phyloP scores from a whole-genome alignment of 1,140 invertebrate genomes.

The Eumaeus atala region DNA sequence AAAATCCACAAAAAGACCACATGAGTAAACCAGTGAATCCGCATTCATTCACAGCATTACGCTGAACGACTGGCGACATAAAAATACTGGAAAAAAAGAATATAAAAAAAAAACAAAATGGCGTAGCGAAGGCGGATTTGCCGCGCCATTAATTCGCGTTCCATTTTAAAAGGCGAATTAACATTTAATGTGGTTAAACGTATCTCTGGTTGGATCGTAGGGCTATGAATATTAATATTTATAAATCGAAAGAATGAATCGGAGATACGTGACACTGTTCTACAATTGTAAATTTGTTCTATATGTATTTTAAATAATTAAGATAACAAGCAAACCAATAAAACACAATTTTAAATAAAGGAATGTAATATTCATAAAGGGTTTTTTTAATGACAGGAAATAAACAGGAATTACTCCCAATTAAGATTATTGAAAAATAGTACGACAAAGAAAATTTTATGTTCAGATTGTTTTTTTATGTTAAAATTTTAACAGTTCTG shows the following conservation, averaged over 20 bases:
- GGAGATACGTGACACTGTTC: not conserved
- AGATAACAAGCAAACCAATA: too few relatives aligned
- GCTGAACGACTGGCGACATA: conserved; percentile 19
- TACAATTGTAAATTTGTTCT: too few relatives aligned
- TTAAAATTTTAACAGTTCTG: too few relatives aligned
- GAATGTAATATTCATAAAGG: too few relatives aligned
- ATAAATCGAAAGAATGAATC: conserved; percentile 22
- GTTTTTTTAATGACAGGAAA: too few relatives aligned
- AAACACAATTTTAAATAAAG: too few relatives aligned
- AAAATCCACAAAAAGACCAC: conserved; percentile 24
- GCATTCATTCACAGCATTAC: conserved; percentile 25
- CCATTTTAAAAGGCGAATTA: conserved; percentile 33
- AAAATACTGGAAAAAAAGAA: conserved; percentile 14
- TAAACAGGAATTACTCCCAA: too few relatives aligned
- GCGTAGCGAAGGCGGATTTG: conserved; percentile 25
- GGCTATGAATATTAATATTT: conserved; percentile 36
- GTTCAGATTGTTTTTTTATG: too few relatives aligned
- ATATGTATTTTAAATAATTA: too few relatives aligned
- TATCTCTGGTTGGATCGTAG: conserved; percentile 28
- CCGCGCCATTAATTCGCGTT: conserved; percentile 31
- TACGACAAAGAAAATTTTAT: too few relatives aligned
- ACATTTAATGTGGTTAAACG: conserved; percentile 34
- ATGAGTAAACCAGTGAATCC: conserved; percentile 17
- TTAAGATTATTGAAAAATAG: too few relatives aligned
- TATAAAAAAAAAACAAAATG: conserved; percentile 26